Evolutionary conservation across 1,140 invertebrate species (phyloP).

Genomic region (Papilio machaon): DNA sequence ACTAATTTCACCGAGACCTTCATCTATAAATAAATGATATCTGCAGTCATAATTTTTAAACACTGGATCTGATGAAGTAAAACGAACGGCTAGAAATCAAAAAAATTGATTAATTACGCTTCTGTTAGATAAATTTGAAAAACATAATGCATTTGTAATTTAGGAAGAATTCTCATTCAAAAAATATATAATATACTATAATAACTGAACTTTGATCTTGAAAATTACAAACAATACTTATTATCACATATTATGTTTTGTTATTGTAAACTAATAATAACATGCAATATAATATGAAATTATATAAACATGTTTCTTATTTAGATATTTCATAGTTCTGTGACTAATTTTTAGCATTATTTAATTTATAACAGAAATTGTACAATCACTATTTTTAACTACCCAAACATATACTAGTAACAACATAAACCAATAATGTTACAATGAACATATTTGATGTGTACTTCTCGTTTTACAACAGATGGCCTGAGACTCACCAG

Average conservation of each 20-base stretch:
- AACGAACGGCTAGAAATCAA: background rate
- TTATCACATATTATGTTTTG: conserved; percentile 31
- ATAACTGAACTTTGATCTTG: conserved; percentile 30
- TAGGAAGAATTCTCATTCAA: background rate
- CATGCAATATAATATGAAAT: background rate
- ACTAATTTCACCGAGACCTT: conserved; percentile 64
- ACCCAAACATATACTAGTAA: too few relatives aligned
- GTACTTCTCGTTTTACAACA: conserved; percentile 44
- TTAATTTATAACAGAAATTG: too few relatives aligned
- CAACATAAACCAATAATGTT: too few relatives aligned
- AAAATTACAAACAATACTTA: conserved; percentile 16
- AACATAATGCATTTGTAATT: background rate
- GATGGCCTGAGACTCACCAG: conserved; percentile 77
- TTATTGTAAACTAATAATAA: conserved; percentile 3
- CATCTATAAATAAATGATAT: conserved; percentile 68
- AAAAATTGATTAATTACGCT: conserved; percentile 3
- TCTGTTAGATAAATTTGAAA: background rate
- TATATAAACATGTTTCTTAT: background rate
- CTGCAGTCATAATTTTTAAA: conserved; percentile 23
- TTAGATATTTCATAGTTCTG: background rate
- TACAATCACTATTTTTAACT: too few relatives aligned
- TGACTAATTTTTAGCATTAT: background rate
- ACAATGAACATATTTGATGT: too few relatives aligned
- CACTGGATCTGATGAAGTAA: background rate
- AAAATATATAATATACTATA: background rate